Evolutionary conservation across 2,888 invertebrate genomes (phyloP).

Genomic region (Pseudanteris insignis): DNA sequence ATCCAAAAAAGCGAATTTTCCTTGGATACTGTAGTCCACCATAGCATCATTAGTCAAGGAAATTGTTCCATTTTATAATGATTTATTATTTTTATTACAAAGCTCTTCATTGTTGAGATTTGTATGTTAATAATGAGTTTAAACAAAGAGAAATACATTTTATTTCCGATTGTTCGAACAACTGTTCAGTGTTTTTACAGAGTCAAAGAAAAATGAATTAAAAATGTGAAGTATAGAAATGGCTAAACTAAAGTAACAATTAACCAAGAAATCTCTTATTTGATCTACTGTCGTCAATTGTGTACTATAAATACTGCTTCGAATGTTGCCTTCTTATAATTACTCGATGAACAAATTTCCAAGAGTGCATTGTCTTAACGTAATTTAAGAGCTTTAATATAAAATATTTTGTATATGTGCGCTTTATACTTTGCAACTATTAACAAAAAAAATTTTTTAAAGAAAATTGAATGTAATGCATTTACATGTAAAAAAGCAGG

Average conservation of each 20-base stretch:
- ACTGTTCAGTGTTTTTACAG: slow-evolving; percentile 9
- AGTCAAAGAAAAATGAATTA: neutral
- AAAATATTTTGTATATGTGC: slow-evolving; percentile 24
- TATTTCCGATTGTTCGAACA: slow-evolving; percentile 19
- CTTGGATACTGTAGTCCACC: slow-evolving; percentile 23
- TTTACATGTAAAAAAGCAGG: neutral
- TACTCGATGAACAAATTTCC: slow-evolving; percentile 35
- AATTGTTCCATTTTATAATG: slow-evolving; percentile 26
- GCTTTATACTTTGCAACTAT: slow-evolving; percentile 15
- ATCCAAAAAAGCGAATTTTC: slow-evolving; percentile 7
- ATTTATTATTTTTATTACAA: slow-evolving; percentile 6
- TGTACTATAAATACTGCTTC: slow-evolving; percentile 34
- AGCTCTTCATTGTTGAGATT: slow-evolving; percentile 1
- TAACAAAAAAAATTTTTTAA: neutral
- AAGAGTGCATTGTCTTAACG: slow-evolving; percentile 28
- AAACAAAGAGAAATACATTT: slow-evolving; percentile 5
- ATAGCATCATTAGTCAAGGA: slow-evolving; percentile 26
- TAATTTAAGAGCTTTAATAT: slow-evolving; percentile 34
- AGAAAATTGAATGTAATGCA: neutral
- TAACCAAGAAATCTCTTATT: slow-evolving; percentile 34
- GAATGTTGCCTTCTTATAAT: slow-evolving; percentile 36
- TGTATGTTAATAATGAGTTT: neutral
- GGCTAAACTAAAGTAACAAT: slow-evolving; percentile 1
- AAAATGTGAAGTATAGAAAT: neutral
- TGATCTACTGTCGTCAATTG: slow-evolving; percentile 39